Evolutionary conservation across 2,797 vertebrate genomes (phyloP).

Genomic region (Danio albolineatus): DNA sequence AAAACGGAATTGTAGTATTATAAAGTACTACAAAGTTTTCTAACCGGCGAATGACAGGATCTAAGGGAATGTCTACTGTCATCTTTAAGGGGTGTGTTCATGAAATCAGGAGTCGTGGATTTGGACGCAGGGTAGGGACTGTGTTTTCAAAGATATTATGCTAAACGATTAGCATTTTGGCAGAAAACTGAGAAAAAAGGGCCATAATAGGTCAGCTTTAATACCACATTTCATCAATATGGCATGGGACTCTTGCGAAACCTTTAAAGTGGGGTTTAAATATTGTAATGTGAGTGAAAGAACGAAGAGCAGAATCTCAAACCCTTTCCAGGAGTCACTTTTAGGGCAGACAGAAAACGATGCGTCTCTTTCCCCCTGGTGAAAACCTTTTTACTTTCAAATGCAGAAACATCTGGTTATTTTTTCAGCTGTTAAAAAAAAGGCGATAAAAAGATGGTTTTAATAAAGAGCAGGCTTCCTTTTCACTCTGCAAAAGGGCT

Average conservation of each 20-base stretch:
- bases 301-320: slow-evolving; percentile 48
- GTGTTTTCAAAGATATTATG: too few relatives aligned
- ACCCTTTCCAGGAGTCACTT: slow-evolving; percentile 74
- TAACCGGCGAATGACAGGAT: too few relatives aligned
- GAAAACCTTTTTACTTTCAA: slow-evolving; percentile 70
- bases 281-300: slow-evolving; percentile 19
- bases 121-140: too few relatives aligned
- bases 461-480: slow-evolving; percentile 78
- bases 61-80: too few relatives aligned
- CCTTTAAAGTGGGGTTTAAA: slow-evolving; percentile 28
- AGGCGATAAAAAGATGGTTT: slow-evolving; percentile 67
- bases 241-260: background rate
- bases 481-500: slow-evolving; percentile 69
- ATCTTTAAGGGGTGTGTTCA: too few relatives aligned
- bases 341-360: slow-evolving; percentile 64
- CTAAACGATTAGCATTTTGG: too few relatives aligned
- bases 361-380: slow-evolving; percentile 45
- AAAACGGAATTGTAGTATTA: too few relatives aligned
- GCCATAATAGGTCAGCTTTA: too few relatives aligned
- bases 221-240: background rate
- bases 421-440: slow-evolving; percentile 61
- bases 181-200: too few relatives aligned
- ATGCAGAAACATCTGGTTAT: slow-evolving; percentile 69
- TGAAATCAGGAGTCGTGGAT: too few relatives aligned
- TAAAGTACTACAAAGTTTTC: too few relatives aligned